Base-by-base conservation (phyloP, 2,113 vertebrate genomes). In the Perccottus glenii region DNA sequence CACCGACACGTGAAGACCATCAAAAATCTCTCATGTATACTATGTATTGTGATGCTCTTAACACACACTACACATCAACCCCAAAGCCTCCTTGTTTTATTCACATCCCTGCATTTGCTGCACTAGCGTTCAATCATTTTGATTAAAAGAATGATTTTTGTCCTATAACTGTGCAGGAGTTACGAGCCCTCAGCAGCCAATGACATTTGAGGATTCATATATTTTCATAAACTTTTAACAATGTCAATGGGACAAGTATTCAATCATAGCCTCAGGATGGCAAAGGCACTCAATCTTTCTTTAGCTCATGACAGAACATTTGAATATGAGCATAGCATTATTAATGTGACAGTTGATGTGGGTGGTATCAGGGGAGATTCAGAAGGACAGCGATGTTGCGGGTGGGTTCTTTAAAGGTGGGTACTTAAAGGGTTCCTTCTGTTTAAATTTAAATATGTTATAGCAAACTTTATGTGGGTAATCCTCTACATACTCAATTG, bases 201-300 rank as follows among this genome's bases (percentile, higher is more conserved):
- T 96, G 95, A 95, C 84, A 87, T 91, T 91, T 96, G 92, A 95
- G 90, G 93, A 93, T 95, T 96, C 95, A 94, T 95, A 95, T 96
- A 95, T 96, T 95, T 95, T 95, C 94, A 95, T 96, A 95, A 96
- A 96, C 94, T 96, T 96, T 95, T 93, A 96, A 95, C 91, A 92
- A 96, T 96, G 96, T 98, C 96, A 97, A 93, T 95, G 93, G 94
- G 95, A 94, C 93, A 94, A 92, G 93, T 96, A 95, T 95, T 96
- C 95, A 94, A 95, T 96, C 95, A 96, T 95, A 90, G 94, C 94
- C 93, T 92, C 92, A 93, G 90, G 92, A 92, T 91, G 93, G 93
- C 94, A 91, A 82, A 93, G 92, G 92, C 87, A 93, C 93, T 96
- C 94, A 93, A 95, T 96, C 95, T 95, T 96, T 94, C 94, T 96